Conservation (phyloP, 1,140 invertebrate species). For the Sycophila sp. region DNA sequence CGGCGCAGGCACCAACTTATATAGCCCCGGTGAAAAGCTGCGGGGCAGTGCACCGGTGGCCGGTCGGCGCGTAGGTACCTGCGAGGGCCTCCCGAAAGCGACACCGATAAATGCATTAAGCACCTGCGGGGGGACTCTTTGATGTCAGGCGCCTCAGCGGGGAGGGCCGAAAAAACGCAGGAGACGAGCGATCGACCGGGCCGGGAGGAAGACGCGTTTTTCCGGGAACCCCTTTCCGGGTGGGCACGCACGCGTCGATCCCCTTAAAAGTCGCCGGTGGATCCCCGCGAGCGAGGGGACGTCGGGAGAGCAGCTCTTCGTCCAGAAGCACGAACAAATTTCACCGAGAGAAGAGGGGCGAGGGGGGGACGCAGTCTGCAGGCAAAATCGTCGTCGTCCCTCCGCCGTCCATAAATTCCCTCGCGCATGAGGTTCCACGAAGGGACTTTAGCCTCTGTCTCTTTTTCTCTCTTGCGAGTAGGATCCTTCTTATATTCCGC, state of each 20-base stretch:
- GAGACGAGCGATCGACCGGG: no score
- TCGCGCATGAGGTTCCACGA: slow-evolving; percentile 14
- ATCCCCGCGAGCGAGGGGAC: neutral
- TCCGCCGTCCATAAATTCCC: slow-evolving; percentile 10
- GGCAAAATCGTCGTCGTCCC: no score
- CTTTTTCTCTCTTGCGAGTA: neutral
- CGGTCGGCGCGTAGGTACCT: neutral
- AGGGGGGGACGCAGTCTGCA: neutral
- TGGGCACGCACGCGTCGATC: neutral
- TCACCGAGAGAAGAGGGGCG: neutral
- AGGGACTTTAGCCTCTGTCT: slow-evolving; percentile 3
- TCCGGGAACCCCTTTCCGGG: slow-evolving; percentile 11
- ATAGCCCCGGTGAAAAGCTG: no score
- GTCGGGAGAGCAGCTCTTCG: neutral
- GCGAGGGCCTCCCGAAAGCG: slow-evolving; percentile 26
- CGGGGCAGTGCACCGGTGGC: no score
- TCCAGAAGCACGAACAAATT: neutral
- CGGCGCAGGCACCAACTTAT: no score
- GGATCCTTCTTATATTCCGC: neutral
- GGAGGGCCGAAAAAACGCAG: neutral
- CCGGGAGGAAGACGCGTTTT: neutral
- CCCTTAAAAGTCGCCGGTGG: no score
- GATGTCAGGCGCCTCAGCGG: no score
- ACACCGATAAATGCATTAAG: neutral
- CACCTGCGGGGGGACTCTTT: no score